Percentiles rank a stretch among this genome's conserved stretches.
phyloP scores from a whole-genome alignment of 2,888 invertebrate genomes.

The Antheraea assamensis region DNA sequence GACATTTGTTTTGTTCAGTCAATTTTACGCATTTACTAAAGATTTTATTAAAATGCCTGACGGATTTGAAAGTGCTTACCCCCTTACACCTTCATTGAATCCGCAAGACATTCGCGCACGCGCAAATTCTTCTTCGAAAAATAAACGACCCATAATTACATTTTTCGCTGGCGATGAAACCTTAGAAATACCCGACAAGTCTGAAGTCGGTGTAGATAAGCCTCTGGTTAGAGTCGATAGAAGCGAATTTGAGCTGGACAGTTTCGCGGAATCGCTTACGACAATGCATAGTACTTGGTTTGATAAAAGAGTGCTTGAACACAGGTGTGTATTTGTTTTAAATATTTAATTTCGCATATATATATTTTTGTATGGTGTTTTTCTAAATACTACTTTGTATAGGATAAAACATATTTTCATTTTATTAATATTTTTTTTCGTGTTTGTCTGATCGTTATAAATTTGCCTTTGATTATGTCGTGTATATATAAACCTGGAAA shows the following conservation, averaged over 20 bases:
- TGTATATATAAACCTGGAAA: too few species aligned
- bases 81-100: constrained; percentile 72
- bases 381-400: too few species aligned
- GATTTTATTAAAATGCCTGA: constrained; percentile 77
- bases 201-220: constrained; percentile 64
- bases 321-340: constrained; percentile 75
- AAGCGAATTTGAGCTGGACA: constrained; percentile 80
- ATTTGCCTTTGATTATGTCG: too few species aligned
- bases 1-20: constrained; percentile 35
- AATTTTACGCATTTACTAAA: constrained; percentile 23
- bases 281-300: constrained; percentile 77
- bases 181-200: constrained; percentile 75
- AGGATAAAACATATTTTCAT: too few species aligned
- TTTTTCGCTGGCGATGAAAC: constrained; percentile 70
- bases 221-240: constrained; percentile 63
- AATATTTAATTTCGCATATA: background rate
- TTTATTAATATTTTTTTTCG: too few species aligned
- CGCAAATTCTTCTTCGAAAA: constrained; percentile 78
- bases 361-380: background rate
- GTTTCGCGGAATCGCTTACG: constrained; percentile 78
- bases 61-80: constrained; percentile 81
- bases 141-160: constrained; percentile 64
- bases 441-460: too few species aligned
- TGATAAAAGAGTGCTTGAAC: constrained; percentile 80
- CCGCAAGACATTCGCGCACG: constrained; percentile 82